These are phyloP conservation scores for Elysia crispata DNA, from an alignment of 2,888 invertebrate genomes.

Conservation along the genomic window DNA sequence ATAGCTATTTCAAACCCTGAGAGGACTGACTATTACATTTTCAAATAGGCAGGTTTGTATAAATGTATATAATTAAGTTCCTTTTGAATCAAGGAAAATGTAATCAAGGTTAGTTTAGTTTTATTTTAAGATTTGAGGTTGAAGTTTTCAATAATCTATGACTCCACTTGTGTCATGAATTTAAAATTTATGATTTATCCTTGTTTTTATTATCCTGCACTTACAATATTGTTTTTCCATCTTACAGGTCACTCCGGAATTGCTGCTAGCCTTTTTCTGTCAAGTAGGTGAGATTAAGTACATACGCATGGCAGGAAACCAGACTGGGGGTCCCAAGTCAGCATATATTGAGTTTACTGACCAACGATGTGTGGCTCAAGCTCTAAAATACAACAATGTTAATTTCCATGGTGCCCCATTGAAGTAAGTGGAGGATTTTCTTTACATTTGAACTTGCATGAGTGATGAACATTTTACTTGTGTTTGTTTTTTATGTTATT, in stretches of 20 bases:
- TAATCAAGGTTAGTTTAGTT: no score
- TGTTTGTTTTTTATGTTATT: neutral
- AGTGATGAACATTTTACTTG: neutral
- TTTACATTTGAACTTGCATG: neutral
- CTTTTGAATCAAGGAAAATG: no score
- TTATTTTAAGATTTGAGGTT: no score
- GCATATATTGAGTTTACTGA: slow-evolving; percentile 96
- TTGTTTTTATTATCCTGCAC: no score
- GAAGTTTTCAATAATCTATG: no score
- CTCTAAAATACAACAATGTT: slow-evolving; percentile 87
- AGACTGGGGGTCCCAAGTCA: slow-evolving; percentile 82
- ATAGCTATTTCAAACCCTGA: no score
- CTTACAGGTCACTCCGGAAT: slow-evolving; percentile 82
- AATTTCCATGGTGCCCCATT: slow-evolving; percentile 86
- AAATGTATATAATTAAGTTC: no score
- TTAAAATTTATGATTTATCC: no score
- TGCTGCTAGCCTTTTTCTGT: slow-evolving; percentile 92
- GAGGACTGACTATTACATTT: no score
- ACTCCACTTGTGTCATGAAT: no score
- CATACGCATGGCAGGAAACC: slow-evolving; percentile 91
- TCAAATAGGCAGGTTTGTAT: no score
- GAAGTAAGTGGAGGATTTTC: slow-evolving; percentile 68
- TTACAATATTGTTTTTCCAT: no score
- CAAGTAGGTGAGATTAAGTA: slow-evolving; percentile 96
- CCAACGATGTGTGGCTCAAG: slow-evolving; percentile 91